These are phyloP conservation scores for Passer domesticus DNA, from an alignment of 2,113 vertebrate genomes.

Conservation along the genomic window DNA sequence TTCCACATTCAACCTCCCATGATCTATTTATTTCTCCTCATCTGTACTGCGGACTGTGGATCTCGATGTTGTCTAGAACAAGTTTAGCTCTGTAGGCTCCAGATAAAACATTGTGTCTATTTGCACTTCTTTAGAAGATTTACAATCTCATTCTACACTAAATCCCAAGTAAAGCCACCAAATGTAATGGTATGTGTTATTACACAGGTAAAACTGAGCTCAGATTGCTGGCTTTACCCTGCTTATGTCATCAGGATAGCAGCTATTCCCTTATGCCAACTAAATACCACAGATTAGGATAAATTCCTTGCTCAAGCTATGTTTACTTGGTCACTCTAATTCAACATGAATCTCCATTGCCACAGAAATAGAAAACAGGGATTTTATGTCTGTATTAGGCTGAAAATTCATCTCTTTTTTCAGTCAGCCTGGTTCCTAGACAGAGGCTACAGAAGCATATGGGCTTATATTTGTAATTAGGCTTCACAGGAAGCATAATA, in stretches of 20 bases:
- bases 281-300: conserved; percentile 15
- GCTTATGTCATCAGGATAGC: not conserved
- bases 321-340: conserved; percentile 2
- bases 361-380: not conserved
- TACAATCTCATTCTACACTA: not conserved
- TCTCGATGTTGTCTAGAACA: not conserved
- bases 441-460: not conserved
- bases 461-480: not conserved
- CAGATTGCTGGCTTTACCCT: not conserved
- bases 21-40: not conserved
- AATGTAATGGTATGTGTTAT: not conserved
- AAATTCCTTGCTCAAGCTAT: not conserved
- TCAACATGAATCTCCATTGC: not conserved
- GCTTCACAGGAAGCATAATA: not conserved
- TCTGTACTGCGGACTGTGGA: not conserved
- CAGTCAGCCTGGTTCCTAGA: not conserved
- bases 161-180: conserved; percentile 14
- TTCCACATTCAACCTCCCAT: not conserved
- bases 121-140: conserved; percentile 1
- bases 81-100: not conserved
- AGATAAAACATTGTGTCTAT: not conserved
- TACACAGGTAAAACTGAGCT: not conserved
- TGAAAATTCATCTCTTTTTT: not conserved
- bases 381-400: not conserved
- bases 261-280: not conserved